Base-by-base conservation (phyloP, 2,113 vertebrate genomes). In the Alethe castanea region DNA sequence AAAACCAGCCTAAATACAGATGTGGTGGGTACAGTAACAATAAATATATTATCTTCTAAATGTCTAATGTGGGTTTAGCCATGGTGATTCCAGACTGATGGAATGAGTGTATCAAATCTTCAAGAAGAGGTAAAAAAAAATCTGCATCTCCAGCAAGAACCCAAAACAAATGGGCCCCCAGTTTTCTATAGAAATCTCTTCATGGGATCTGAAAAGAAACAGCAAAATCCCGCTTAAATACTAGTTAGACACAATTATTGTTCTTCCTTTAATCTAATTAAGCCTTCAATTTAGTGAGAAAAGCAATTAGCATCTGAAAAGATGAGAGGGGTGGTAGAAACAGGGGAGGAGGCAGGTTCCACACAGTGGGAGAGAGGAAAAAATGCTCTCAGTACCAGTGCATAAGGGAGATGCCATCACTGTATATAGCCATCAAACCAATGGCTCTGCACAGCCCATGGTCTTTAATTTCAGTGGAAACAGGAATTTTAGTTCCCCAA, bases 251-350 rank as follows among this genome's bases (percentile, higher is more conserved):
- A 50, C 94, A 92, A 95, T 95, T 94, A 95, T 90, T 95, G 82
- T 94, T 95, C 92, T 92, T 92, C 52, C 3, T 92, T 93, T 94
- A 96, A 97, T 95, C 88, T 96, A 97, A 96, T 95, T 96, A 97
- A 95, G 95, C 72, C 64, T 94, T 96, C 91, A 86, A 81, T 94
- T 96, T 92, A 86, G 86, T 70, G 77, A 94, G 86, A 74, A 93
- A 90, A 81, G 86, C 80, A 94, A 96, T 96, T 96, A 96, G 72
- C 94, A 97, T 93, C 72, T 96, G 88, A 97, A 96, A 97, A 96
- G 91, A 60, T 0, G 2, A 88, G 71, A 70, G 90, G 60, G 35
- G 80, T 88, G 80, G 76, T 77, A 67, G 80, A 45, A 93, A 44
- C 25, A 66, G 52, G 20, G 44, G 76, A 93, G 82, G 82, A 97